phyloP scores from a whole-genome alignment of 2,797 vertebrate species.

The Sitta carolinensis region DNA sequence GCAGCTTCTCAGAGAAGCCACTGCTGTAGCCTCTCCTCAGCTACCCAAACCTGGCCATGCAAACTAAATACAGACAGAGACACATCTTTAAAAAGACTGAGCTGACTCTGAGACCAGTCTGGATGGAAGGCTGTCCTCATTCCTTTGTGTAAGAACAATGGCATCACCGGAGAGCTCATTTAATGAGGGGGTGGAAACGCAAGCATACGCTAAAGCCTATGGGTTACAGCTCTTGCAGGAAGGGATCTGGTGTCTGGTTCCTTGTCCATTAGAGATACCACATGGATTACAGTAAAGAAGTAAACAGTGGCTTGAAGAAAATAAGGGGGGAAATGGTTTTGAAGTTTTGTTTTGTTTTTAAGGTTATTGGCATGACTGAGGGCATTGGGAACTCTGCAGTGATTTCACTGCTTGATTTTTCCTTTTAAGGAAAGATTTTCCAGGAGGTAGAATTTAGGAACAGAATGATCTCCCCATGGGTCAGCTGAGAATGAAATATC shows the following conservation, averaged over 20 bases:
- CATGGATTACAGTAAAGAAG: background rate
- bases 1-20: background rate
- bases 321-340: background rate
- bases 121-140: background rate
- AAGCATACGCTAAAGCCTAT: accelerated
- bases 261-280: background rate
- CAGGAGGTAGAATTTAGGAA: constrained; percentile 13
- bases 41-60: background rate
- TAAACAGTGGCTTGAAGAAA: background rate
- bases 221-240: background rate
- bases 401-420: background rate
- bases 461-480: constrained; percentile 17
- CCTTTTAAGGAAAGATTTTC: constrained; percentile 10
- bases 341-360: background rate
- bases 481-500: constrained; percentile 11
- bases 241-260: background rate
- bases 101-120: background rate
- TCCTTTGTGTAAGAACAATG: background rate
- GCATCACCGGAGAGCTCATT: background rate
- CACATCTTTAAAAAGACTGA: background rate
- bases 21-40: background rate
- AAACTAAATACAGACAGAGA: background rate
- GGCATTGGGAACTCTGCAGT: background rate
- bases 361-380: background rate
- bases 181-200: background rate